Conservation (phyloP, 1,140 invertebrate genomes). For the Sinella curviseta region DNA sequence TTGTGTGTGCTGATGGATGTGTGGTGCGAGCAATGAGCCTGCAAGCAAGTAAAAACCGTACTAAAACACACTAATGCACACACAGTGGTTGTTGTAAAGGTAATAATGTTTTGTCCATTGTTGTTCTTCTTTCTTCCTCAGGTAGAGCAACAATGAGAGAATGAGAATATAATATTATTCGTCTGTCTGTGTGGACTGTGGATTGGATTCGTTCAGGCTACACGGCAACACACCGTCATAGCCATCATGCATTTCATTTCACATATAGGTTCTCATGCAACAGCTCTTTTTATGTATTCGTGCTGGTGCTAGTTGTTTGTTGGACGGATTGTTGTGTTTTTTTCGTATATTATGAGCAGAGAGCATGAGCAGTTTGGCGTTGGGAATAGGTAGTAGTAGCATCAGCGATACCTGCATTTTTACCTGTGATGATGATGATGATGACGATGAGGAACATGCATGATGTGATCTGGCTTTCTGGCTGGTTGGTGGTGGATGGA, state of each 20-base stretch:
- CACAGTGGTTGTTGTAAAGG: no score
- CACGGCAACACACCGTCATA: neutral
- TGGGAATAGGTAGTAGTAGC: neutral
- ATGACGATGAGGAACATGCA: constrained; percentile 2
- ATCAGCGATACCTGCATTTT: neutral
- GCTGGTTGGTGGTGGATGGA: neutral
- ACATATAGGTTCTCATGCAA: neutral
- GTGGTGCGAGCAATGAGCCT: no score
- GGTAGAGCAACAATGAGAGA: constrained; percentile 16
- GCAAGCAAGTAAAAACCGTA: no score
- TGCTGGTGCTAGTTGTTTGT: no score
- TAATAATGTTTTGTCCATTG: constrained; percentile 17
- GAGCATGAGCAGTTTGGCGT: neutral
- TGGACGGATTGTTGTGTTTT: no score
- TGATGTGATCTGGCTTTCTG: neutral
- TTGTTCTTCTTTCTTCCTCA: neutral
- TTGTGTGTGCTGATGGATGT: no score
- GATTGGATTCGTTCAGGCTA: neutral
- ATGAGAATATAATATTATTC: neutral
- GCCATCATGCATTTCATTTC: neutral
- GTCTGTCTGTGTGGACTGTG: neutral
- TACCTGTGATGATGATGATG: neutral
- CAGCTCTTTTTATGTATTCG: no score
- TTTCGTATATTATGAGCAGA: no score
- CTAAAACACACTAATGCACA: no score